These are phyloP conservation scores for Cyrtorhinus lividipennis DNA, from an alignment of 1,140 invertebrate species.

Conservation along the genomic window DNA sequence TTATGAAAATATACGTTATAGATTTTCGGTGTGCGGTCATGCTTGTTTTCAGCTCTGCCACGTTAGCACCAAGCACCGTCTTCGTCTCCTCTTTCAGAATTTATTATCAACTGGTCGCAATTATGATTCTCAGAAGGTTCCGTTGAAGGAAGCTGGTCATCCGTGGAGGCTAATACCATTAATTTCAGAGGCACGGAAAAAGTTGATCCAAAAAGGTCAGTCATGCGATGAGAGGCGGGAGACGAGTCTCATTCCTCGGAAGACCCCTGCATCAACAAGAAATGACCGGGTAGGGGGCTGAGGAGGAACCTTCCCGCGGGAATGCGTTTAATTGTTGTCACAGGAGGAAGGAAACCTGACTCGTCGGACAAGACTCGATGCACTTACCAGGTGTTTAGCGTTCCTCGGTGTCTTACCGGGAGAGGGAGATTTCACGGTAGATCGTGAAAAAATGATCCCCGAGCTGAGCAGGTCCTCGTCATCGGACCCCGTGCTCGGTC, in stretches of 20 bases:
- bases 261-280: neutral
- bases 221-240: neutral
- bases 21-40: too few relatives aligned
- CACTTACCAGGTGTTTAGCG: slow-evolving; percentile 6
- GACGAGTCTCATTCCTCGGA: neutral
- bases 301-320: neutral
- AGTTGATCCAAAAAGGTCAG: neutral
- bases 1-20: too few relatives aligned
- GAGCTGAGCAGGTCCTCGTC: too few relatives aligned
- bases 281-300: neutral
- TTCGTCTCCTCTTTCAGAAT: too few relatives aligned
- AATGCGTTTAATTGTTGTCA: slow-evolving; percentile 10
- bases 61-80: too few relatives aligned
- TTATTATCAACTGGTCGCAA: too few relatives aligned
- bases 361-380: neutral
- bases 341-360: neutral
- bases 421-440: slow-evolving; percentile 3
- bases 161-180: too few relatives aligned
- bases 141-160: too few relatives aligned
- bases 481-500: too few relatives aligned
- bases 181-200: too few relatives aligned
- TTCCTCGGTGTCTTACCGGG: slow-evolving; percentile 1
- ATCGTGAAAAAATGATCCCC: slow-evolving; percentile 8
- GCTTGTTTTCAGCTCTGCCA: too few relatives aligned
- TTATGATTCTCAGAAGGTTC: too few relatives aligned